A percentile compares a stretch with the other conserved stretches of the same genome.
Evolutionary conservation across 2,888 invertebrate species (phyloP).

Genomic region (Hybos culiciformis): DNA sequence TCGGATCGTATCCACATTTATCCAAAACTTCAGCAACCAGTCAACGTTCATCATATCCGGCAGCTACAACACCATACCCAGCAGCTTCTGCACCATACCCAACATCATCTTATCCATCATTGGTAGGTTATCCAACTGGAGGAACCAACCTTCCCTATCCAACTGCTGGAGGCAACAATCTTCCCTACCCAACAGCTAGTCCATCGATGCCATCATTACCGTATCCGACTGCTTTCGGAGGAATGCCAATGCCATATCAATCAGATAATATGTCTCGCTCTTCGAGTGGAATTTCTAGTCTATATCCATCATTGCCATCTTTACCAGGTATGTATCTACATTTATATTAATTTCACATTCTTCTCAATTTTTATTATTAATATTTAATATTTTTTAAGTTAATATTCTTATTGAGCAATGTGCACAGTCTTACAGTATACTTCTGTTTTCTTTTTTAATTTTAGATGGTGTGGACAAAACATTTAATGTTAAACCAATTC

Average conservation of each 20-base stretch:
- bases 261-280: slow-evolving; percentile 19
- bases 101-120: slow-evolving; percentile 12
- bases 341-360: background rate
- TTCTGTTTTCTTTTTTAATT: slow-evolving; percentile 1
- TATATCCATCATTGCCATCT: slow-evolving; percentile 19
- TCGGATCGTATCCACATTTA: slow-evolving; percentile 20
- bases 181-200: slow-evolving; percentile 12
- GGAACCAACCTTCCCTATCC: slow-evolving; percentile 16
- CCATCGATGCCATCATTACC: slow-evolving; percentile 19
- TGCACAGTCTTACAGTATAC: background rate
- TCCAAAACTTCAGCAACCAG: slow-evolving; percentile 16
- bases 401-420: background rate
- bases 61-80: slow-evolving; percentile 12
- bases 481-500: slow-evolving; percentile 11
- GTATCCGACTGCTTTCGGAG: slow-evolving; percentile 22
- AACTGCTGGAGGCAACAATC: slow-evolving; percentile 14
- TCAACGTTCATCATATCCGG: slow-evolving; percentile 3
- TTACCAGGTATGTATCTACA: slow-evolving; percentile 14
- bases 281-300: slow-evolving; percentile 14
- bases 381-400: slow-evolving; percentile 4
- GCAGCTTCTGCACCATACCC: slow-evolving; percentile 15
- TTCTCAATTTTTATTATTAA: background rate
- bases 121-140: slow-evolving; percentile 17
- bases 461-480: slow-evolving; percentile 14
- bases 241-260: slow-evolving; percentile 27